Conservation (phyloP, 2,888 invertebrate genomes). For the Chrysotoxum bicinctum region DNA sequence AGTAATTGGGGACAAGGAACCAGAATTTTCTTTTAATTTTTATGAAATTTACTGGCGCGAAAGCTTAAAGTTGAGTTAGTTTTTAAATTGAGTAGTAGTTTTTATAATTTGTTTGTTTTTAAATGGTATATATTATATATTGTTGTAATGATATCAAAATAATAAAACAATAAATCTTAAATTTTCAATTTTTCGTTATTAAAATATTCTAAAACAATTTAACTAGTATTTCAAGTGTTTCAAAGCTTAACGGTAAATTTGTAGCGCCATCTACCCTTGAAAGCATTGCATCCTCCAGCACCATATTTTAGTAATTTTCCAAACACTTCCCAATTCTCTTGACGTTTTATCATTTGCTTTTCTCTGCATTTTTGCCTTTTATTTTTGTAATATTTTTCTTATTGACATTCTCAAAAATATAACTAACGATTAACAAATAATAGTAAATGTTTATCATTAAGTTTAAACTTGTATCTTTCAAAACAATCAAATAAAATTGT, state of each 20-base stretch:
- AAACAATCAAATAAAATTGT: background rate
- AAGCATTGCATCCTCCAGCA: background rate
- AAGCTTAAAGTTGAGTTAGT: too few species aligned
- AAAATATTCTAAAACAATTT: too few species aligned
- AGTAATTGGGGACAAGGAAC: too few species aligned
- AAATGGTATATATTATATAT: too few species aligned
- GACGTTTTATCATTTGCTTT: background rate
- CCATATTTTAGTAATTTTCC: background rate
- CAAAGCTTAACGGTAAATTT: background rate
- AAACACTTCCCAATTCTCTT: background rate
- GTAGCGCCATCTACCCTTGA: slow-evolving; percentile 13
- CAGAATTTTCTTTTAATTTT: too few species aligned
- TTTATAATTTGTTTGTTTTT: too few species aligned
- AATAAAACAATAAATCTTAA: too few species aligned
- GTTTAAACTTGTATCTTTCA: background rate
- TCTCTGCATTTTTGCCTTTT: background rate
- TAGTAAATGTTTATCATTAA: background rate
- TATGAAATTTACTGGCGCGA: too few species aligned
- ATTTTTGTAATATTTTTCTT: background rate
- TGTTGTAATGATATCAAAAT: too few species aligned
- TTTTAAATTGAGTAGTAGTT: too few species aligned
- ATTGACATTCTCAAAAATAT: background rate
- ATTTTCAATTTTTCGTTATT: too few species aligned
- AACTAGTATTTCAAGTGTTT: too few species aligned
- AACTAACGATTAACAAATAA: background rate